phyloP scores from a whole-genome alignment of 2,797 vertebrate species.

The Halcyon badia region DNA sequence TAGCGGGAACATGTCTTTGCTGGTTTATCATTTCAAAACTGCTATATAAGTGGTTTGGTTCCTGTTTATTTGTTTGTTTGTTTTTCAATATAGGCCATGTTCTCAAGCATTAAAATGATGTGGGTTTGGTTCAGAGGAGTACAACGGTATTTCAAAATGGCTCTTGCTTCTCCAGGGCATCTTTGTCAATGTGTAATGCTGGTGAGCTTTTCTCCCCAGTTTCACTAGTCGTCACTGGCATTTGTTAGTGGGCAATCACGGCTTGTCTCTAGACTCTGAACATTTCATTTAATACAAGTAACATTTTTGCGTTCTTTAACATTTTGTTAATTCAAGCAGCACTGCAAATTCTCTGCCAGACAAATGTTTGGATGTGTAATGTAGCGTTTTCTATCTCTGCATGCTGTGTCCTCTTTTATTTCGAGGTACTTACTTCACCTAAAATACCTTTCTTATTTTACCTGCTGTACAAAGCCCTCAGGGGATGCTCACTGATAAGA shows the following conservation, averaged over 20 bases:
- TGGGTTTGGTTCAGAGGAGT: background rate
- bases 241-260: background rate
- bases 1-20: background rate
- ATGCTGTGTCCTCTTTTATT: background rate
- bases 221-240: background rate
- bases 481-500: background rate
- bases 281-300: background rate
- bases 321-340: background rate
- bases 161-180: background rate
- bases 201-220: background rate
- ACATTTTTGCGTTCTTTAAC: background rate
- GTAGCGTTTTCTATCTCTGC: background rate
- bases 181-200: background rate
- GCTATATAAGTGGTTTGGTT: background rate
- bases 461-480: background rate
- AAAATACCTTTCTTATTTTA: background rate
- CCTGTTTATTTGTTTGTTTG: no score
- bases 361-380: background rate
- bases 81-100: background rate
- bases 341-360: background rate
- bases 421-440: background rate
- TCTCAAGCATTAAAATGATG: background rate
- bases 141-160: background rate
- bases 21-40: background rate
- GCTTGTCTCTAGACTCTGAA: background rate